A percentile compares a stretch with the other conserved stretches of the same genome.
Conservation (phyloP, 2,888 invertebrate genomes). For the Harpalus rufipes region DNA sequence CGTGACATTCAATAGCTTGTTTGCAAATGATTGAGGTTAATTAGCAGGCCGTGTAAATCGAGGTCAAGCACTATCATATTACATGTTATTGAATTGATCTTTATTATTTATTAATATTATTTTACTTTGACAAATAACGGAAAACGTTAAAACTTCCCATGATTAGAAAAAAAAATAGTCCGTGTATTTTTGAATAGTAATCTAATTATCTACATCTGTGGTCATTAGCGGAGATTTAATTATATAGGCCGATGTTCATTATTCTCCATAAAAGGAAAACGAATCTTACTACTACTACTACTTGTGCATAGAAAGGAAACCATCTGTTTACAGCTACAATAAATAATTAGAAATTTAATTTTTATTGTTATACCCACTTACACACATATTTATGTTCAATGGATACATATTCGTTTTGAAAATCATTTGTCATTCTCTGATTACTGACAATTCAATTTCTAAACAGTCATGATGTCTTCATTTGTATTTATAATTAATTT, state of each 20-base stretch:
- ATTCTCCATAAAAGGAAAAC: constrained; percentile 36
- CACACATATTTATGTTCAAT: background rate
- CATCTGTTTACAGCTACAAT: constrained; percentile 29
- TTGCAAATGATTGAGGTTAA: constrained; percentile 64
- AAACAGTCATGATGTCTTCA: constrained; percentile 41
- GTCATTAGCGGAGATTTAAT: constrained; percentile 48
- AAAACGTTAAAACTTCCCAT: constrained; percentile 53
- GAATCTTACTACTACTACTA: constrained; percentile 21
- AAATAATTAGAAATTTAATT: constrained; percentile 32
- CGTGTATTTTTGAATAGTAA: constrained; percentile 32
- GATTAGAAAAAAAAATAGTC: constrained; percentile 34
- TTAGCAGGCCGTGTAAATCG: constrained; percentile 59
- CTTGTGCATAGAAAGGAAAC: constrained; percentile 18
- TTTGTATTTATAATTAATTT: constrained; percentile 44
- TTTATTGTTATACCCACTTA: constrained; percentile 49
- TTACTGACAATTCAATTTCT: constrained; percentile 40
- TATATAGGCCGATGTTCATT: constrained; percentile 43
- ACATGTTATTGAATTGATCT: constrained; percentile 59
- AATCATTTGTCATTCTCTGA: constrained; percentile 34
- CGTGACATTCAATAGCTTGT: constrained; percentile 57
- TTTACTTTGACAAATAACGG: constrained; percentile 38
- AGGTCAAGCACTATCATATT: constrained; percentile 57
- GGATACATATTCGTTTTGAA: constrained; percentile 21
- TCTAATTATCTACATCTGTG: constrained; percentile 36
- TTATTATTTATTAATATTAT: constrained; percentile 58